These are phyloP conservation scores for Lepus europaeus DNA, from an alignment of 2,113 vertebrate genomes.

Conservation along the genomic window DNA sequence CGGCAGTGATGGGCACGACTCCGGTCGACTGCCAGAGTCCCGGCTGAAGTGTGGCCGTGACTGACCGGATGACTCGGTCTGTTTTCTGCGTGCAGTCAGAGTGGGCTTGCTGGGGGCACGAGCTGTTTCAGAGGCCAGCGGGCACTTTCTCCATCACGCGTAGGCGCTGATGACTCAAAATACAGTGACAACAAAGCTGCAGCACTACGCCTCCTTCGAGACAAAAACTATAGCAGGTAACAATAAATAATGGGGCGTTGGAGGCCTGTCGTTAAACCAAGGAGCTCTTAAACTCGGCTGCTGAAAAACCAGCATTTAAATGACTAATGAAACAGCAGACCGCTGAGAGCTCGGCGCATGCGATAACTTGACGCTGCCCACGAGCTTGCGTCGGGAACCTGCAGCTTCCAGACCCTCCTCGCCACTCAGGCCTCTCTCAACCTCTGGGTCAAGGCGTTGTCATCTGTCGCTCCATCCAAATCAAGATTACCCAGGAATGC, in stretches of 20 bases:
- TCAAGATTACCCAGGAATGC: background rate
- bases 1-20: too few relatives aligned
- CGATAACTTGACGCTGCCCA: fast-evolving
- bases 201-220: fast-evolving
- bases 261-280: fast-evolving
- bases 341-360: fast-evolving
- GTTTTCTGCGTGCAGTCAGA: fast-evolving
- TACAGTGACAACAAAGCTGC: fast-evolving
- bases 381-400: background rate
- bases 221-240: fast-evolving
- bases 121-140: fast-evolving
- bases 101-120: background rate
- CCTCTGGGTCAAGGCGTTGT: background rate
- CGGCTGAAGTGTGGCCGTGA: fast-evolving
- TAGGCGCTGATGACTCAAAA: background rate
- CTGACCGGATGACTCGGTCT: fast-evolving
- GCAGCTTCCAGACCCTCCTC: background rate
- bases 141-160: fast-evolving
- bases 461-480: background rate
- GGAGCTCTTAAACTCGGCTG: background rate
- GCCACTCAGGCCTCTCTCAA: too few relatives aligned
- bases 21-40: background rate
- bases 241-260: fast-evolving
- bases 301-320: background rate
- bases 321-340: too few relatives aligned